A percentile compares a stretch with the other conserved stretches of the same genome.
phyloP scores from a whole-genome alignment of 2,797 vertebrate genomes.

The Chelmon rostratus region DNA sequence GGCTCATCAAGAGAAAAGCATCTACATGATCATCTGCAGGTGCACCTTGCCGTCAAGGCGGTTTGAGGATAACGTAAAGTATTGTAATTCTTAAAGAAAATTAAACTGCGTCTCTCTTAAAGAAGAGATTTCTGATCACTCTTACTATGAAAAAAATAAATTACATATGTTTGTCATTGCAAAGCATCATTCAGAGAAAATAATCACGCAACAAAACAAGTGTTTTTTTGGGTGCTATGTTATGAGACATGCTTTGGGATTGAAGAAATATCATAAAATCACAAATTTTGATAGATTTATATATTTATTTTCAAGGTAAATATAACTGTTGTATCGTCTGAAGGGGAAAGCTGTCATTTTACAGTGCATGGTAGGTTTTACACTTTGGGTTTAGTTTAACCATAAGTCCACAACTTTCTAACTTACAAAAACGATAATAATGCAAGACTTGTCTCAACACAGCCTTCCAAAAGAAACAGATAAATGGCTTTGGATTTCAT shows the following conservation, averaged over 20 bases:
- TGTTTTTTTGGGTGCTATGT: neutral
- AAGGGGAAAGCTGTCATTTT: neutral
- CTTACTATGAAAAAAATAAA: neutral
- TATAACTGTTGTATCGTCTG: neutral
- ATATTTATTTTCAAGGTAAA: neutral
- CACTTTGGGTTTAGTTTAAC: neutral
- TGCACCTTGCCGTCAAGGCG: neutral
- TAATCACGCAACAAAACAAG: neutral
- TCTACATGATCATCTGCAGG: neutral
- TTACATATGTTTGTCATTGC: neutral
- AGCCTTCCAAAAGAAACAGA: too few species aligned
- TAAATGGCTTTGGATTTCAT: neutral
- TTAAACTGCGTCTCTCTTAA: too few species aligned
- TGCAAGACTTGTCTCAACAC: too few species aligned
- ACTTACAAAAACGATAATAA: too few species aligned
- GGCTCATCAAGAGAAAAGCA: constrained; percentile 24
- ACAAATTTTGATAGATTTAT: neutral
- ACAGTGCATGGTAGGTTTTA: neutral
- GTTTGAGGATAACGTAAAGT: neutral
- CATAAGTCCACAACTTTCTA: neutral
- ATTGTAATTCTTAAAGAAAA: neutral
- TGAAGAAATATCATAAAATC: neutral
- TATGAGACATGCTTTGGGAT: neutral
- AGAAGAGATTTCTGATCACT: neutral
- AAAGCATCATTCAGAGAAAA: neutral